Conservation (phyloP, 2,888 invertebrate genomes). For the Diachrysia chrysitis region DNA sequence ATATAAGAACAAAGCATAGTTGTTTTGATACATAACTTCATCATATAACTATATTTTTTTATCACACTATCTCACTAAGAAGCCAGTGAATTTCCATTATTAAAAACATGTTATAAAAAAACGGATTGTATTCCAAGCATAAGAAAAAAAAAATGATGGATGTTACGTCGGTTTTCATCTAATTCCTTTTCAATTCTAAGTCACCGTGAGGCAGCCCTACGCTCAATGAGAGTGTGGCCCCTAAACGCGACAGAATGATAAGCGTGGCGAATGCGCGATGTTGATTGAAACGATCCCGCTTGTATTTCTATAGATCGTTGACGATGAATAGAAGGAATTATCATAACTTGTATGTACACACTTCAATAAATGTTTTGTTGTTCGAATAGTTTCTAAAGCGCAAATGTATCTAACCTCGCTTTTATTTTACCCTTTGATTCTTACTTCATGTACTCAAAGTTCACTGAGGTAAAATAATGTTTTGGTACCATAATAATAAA, state of each 20-base stretch:
- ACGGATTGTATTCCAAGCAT: no score
- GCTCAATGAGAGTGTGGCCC: conserved; percentile 54
- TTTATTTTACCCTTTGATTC: conserved; percentile 19
- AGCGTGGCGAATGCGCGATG: conserved; percentile 55
- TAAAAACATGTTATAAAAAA: no score
- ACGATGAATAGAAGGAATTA: conserved; percentile 51
- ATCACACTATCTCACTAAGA: no score
- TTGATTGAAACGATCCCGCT: conserved; percentile 59
- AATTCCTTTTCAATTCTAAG: background rate
- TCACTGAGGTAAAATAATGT: background rate
- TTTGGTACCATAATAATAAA: no score
- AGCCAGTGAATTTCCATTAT: no score
- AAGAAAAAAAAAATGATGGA: no score
- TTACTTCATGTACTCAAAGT: background rate
- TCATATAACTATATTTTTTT: no score
- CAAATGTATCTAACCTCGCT: conserved; percentile 29
- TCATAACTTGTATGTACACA: conserved; percentile 44
- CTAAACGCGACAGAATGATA: conserved; percentile 60
- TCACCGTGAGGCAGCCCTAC: conserved; percentile 45
- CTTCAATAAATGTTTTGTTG: conserved; percentile 33
- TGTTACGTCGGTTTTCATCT: background rate
- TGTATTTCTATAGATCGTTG: conserved; percentile 22
- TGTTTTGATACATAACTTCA: no score
- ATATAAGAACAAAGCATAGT: no score
- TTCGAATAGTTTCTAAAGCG: conserved; percentile 20